A percentile compares a stretch with the other conserved stretches of the same genome.
Evolutionary conservation across 2,888 invertebrate species (phyloP).

Genomic region (Platerodrilus igneus): DNA sequence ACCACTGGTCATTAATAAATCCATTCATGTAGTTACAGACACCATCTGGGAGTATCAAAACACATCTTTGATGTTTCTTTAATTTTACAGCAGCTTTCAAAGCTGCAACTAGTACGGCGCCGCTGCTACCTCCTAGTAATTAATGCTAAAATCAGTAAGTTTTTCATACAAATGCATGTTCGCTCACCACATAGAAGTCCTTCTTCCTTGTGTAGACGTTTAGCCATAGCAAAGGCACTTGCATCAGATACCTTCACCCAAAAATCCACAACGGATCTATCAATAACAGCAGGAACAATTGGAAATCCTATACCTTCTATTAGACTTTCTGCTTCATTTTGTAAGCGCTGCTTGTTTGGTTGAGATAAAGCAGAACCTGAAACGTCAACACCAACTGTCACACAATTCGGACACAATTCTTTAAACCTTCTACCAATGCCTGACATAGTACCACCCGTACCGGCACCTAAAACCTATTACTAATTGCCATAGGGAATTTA

Average conservation of each 20-base stretch:
- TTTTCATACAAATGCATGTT: background rate
- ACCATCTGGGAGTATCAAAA: conserved; percentile 89
- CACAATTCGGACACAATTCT: conserved; percentile 71
- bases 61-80: conserved; percentile 76
- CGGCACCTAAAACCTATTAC: conserved; percentile 70
- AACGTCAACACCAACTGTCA: conserved; percentile 86
- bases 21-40: conserved; percentile 98
- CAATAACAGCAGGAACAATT: conserved; percentile 87
- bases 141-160: too few species aligned
- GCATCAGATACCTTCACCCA: conserved; percentile 86
- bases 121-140: conserved; percentile 82
- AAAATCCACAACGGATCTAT: conserved; percentile 71
- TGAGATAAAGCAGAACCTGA: conserved; percentile 85
- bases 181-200: conserved; percentile 81
- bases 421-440: conserved; percentile 94
- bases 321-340: conserved; percentile 75
- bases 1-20: conserved; percentile 92
- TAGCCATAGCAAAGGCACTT: conserved; percentile 75
- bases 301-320: conserved; percentile 91
- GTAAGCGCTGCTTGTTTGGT: conserved; percentile 70
- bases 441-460: conserved; percentile 92
- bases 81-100: conserved; percentile 68
- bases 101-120: conserved; percentile 74
- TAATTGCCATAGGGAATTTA: too few species aligned
- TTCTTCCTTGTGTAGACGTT: conserved; percentile 85